These are phyloP conservation scores for Pseudoatta argentina DNA, from an alignment of 1,140 invertebrate genomes.

Conservation along the genomic window DNA sequence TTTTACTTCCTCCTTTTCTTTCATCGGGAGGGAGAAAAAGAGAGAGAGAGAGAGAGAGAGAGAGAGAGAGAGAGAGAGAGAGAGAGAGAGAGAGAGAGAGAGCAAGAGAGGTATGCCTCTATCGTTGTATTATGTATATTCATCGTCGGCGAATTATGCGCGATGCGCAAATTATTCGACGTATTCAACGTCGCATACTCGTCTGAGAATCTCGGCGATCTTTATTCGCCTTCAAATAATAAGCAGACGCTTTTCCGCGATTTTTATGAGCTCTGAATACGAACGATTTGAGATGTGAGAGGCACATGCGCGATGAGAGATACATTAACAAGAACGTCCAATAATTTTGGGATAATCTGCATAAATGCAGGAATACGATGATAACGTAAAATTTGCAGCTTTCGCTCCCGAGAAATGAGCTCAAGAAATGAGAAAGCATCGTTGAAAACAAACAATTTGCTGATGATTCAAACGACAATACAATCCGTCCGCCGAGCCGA, in stretches of 20 bases:
- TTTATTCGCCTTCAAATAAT: neutral
- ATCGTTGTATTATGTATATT: constrained; percentile 16
- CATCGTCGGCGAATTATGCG: constrained; percentile 27
- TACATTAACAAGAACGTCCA: neutral
- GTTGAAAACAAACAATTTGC: neutral
- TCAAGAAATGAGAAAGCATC: neutral
- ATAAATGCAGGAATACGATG: neutral
- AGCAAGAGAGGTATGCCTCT: neutral
- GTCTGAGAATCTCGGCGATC: constrained; percentile 1
- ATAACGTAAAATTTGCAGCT: neutral
- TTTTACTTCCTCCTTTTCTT: constrained; percentile 19
- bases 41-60: too few relatives aligned
- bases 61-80: too few relatives aligned
- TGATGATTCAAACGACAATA: neutral
- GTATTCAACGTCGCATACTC: neutral
- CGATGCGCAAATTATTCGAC: constrained; percentile 39
- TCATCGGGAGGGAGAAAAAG: neutral
- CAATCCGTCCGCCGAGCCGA: neutral
- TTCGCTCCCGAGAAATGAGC: neutral
- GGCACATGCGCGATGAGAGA: too few relatives aligned
- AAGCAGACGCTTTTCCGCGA: neutral
- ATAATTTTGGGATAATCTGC: neutral
- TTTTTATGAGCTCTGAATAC: constrained; percentile 5
- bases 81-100: too few relatives aligned
- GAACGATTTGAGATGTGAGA: neutral